These are phyloP conservation scores for Heliothis virescens DNA, from an alignment of 1,140 invertebrate genomes.

Conservation along the genomic window DNA sequence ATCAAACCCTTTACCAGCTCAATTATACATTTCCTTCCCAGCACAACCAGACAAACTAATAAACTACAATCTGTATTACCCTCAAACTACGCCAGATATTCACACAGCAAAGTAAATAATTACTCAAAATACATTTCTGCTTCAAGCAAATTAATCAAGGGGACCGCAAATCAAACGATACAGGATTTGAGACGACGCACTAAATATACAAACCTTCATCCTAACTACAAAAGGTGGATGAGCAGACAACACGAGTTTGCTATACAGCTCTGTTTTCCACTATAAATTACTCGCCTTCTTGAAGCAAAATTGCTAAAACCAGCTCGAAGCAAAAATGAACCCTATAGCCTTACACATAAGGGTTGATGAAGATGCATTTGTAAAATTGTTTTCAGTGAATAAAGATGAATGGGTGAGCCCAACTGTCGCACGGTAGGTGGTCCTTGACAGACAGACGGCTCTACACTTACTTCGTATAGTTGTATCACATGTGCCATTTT, in stretches of 20 bases:
- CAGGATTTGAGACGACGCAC: slow-evolving; percentile 13
- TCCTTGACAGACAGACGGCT: slow-evolving; percentile 79
- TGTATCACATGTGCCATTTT: slow-evolving; percentile 59
- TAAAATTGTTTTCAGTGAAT: slow-evolving; percentile 52
- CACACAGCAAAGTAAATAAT: slow-evolving; percentile 31
- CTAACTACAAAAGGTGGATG: slow-evolving; percentile 22
- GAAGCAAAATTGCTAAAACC: background rate
- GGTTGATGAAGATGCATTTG: background rate
- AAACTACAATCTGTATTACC: slow-evolving; percentile 6
- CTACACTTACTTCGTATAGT: slow-evolving; percentile 63
- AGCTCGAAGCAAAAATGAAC: slow-evolving; percentile 45
- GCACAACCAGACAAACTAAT: slow-evolving; percentile 19
- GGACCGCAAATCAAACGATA: slow-evolving; percentile 39
- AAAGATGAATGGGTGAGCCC: slow-evolving; percentile 60
- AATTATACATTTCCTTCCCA: background rate
- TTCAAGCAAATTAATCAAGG: slow-evolving; percentile 39
- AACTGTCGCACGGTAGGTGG: slow-evolving; percentile 75
- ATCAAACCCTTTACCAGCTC: background rate
- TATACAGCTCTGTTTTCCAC: slow-evolving; percentile 41
- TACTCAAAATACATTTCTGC: slow-evolving; percentile 31
- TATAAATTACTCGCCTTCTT: slow-evolving; percentile 68
- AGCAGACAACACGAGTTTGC: slow-evolving; percentile 10
- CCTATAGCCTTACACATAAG: slow-evolving; percentile 37
- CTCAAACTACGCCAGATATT: slow-evolving; percentile 23
- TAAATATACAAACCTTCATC: slow-evolving; percentile 23